Conservation (phyloP, 2,888 invertebrate species). For the Alloplasta piceator region DNA sequence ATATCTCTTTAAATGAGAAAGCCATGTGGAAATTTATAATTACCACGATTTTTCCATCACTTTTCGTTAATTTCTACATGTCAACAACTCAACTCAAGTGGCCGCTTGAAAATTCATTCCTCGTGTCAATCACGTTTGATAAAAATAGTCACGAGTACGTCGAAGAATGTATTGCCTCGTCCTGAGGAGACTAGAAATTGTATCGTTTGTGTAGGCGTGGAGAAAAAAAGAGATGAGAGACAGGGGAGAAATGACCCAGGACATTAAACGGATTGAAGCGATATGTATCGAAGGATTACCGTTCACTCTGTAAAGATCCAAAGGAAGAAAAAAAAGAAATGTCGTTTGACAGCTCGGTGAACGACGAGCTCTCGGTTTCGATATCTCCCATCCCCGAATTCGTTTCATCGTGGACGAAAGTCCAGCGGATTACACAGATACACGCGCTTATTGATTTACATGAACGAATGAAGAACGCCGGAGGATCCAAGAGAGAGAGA, state of each 20-base stretch:
- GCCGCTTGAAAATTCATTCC: no score
- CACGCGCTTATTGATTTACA: constrained; percentile 41
- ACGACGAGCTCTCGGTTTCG: constrained; percentile 33
- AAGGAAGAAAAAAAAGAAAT: constrained; percentile 12
- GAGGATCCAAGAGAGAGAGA: constrained; percentile 14
- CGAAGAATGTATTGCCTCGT: no score
- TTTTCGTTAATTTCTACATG: no score
- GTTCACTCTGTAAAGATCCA: constrained; percentile 31
- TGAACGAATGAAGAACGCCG: constrained; percentile 26
- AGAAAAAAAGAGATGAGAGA: background rate
- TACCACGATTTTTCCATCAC: no score
- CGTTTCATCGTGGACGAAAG: constrained; percentile 21
- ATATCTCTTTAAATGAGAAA: no score
- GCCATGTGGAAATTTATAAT: no score
- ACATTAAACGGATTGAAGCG: constrained; percentile 48
- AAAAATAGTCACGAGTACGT: no score
- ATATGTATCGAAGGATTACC: constrained; percentile 66
- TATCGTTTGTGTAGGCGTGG: background rate
- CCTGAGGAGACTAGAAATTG: no score
- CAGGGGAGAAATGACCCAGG: constrained; percentile 11
- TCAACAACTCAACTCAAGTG: no score
- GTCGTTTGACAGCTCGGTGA: constrained; percentile 55
- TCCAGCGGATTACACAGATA: constrained; percentile 32
- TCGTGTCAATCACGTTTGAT: no score
- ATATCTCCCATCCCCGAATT: constrained; percentile 28